Percentiles rank a stretch among this genome's conserved stretches.
These are phyloP conservation scores for Pterocles gutturalis DNA, from an alignment of 2,113 vertebrate genomes.

Conservation along the genomic window DNA sequence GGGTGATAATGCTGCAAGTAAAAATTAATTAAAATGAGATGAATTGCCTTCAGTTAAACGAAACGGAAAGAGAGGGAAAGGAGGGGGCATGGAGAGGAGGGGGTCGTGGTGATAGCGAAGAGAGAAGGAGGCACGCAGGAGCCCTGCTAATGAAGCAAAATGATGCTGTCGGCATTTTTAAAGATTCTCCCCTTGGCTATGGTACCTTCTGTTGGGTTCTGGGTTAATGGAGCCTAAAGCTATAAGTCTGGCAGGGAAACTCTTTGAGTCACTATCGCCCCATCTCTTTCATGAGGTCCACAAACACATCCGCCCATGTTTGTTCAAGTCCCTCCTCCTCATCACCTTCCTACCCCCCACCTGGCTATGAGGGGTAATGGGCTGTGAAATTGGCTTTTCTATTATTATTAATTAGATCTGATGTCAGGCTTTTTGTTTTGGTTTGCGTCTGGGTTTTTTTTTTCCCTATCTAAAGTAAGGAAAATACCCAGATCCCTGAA, in stretches of 20 bases:
- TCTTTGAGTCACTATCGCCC: background rate
- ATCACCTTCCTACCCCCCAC: constrained; percentile 60
- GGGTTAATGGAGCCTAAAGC: constrained; percentile 71
- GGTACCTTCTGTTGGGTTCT: constrained; percentile 57
- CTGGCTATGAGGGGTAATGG: constrained; percentile 69
- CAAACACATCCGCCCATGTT: constrained; percentile 66
- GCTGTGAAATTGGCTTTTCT: constrained; percentile 79
- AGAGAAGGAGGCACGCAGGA: constrained; percentile 27
- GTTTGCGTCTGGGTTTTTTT: background rate
- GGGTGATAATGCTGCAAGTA: constrained; percentile 83
- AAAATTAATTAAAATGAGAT: constrained; percentile 89
- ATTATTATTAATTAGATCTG: constrained; percentile 81
- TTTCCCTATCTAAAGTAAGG: background rate
- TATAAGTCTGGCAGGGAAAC: constrained; percentile 27
- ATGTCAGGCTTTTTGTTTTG: constrained; percentile 62
- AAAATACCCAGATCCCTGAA: background rate
- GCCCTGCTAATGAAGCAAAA: constrained; percentile 79
- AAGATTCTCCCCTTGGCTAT: constrained; percentile 60
- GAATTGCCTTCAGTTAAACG: constrained; percentile 85
- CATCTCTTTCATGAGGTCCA: constrained; percentile 38
- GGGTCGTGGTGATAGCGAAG: background rate
- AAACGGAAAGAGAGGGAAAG: constrained; percentile 74
- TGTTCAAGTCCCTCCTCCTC: constrained; percentile 58
- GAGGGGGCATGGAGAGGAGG: constrained; percentile 30
- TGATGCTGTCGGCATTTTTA: constrained; percentile 64